A percentile compares a stretch with the other conserved stretches of the same genome.
Conservation (phyloP, 2,888 invertebrate genomes). For the Temnothorax rugatulus region DNA sequence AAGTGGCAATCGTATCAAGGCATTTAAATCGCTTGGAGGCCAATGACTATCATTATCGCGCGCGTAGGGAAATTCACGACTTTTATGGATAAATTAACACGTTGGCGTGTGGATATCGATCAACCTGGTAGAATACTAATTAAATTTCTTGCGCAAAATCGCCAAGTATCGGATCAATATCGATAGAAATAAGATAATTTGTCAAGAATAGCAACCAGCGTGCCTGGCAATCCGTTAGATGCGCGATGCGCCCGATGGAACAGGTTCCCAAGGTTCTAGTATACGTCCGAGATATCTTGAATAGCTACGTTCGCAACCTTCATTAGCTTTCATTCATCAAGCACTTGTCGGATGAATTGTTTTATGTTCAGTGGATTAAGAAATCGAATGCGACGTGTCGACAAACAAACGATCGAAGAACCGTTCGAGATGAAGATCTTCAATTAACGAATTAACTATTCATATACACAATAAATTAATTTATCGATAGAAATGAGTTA, state of each 20-base stretch:
- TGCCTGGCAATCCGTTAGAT: constrained; percentile 9
- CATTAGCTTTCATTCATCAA: constrained; percentile 70
- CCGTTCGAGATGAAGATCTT: neutral
- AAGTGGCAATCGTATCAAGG: constrained; percentile 6
- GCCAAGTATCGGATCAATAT: neutral
- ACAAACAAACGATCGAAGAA: neutral
- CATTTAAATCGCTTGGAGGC: constrained; percentile 22
- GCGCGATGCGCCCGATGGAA: constrained; percentile 45
- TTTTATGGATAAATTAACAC: constrained; percentile 3
- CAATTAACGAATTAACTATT: neutral
- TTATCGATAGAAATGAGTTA: neutral
- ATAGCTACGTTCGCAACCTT: constrained; percentile 66
- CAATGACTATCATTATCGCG: constrained; percentile 4
- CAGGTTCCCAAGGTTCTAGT: constrained; percentile 65
- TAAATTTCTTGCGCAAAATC: neutral
- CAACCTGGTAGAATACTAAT: neutral
- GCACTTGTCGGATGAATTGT: constrained; percentile 48
- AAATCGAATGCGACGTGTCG: neutral
- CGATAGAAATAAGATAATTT: constrained; percentile 1
- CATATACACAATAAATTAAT: neutral
- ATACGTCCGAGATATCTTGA: constrained; percentile 55
- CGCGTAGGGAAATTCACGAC: neutral
- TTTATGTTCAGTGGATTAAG: constrained; percentile 19
- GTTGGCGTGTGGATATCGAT: neutral
- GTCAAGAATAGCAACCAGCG: constrained; percentile 7